Base-by-base conservation (phyloP, 2,797 vertebrate species). In the Sandelia bainsii region DNA sequence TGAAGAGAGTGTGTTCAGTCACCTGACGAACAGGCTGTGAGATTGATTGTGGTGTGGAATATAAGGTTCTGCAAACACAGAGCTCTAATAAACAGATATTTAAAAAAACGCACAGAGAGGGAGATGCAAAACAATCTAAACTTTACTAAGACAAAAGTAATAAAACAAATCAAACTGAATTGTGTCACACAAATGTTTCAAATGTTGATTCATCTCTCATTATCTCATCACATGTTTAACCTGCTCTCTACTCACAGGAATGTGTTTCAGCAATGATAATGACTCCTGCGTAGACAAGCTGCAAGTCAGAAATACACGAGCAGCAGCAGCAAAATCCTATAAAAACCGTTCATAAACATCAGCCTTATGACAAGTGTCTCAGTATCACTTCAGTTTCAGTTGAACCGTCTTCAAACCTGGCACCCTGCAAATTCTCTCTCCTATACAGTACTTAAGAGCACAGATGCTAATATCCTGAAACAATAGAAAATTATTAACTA, bases 111-210 rank as follows among this genome's bases (percentile, higher is more conserved):
- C 48, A 72, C n/a, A 2, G 16, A 54, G 17, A 58, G 13, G 22
- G 42, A 64, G 51, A 61, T 27, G 20, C 20, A 75, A 45, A 65
- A 59, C 56, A 64, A 68, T 72, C 23, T 5, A 27, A 49, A 75
- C 71, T 88, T 86, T 80, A 89, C 82, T 83, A 22, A 79, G 80
- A 19, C 34, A 65, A 51, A 62, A 62, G 32, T 60, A 40, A 71
- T 40, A 70, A 25, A 83, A 87, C 72, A 57, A 40, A 27, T 52
- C 50, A 61, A 57, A 79, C 12, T 51, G 19, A 20, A 44, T 40
- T 23, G 71, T 39, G 75, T 23, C 62, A 44, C 52, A 23, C 45
- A 53, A 25, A 25, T 25, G 60, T 67, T 65, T 64, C 32, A 63
- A 13, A 23, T 63, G 46, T 40, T 19, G 56, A 74, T 34, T 72